phyloP scores from a whole-genome alignment of 2,113 vertebrate species.

The Euleptes europaea region DNA sequence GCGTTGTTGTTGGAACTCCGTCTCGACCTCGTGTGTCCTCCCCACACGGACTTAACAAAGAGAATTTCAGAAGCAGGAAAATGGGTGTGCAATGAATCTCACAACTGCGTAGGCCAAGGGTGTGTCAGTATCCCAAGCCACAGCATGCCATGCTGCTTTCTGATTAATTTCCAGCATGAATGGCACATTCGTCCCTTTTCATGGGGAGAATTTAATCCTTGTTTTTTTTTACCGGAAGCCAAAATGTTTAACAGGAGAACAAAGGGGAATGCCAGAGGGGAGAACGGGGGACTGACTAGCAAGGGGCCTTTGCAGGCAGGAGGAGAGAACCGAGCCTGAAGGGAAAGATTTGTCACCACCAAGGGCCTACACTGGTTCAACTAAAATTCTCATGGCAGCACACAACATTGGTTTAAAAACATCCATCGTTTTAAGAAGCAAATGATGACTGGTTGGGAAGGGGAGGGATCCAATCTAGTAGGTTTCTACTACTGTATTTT shows the following conservation, averaged over 20 bases:
- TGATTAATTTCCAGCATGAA: background rate
- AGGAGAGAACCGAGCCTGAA: background rate
- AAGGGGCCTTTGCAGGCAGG: background rate
- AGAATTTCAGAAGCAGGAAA: no score
- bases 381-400: slow-evolving; percentile 3
- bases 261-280: background rate
- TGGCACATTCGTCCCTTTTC: background rate
- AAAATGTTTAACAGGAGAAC: background rate
- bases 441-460: background rate
- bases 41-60: no score
- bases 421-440: background rate
- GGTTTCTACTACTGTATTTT: no score
- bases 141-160: background rate
- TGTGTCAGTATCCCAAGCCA: background rate
- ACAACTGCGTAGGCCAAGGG: no score
- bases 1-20: no score
- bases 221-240: background rate
- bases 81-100: no score
- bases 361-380: background rate
- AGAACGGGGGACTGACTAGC: background rate
- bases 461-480: no score
- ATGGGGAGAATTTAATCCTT: background rate
- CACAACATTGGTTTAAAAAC: background rate
- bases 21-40: no score
- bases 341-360: background rate